These are phyloP conservation scores for Heliothis virescens DNA, from an alignment of 1,140 invertebrate genomes.

Conservation along the genomic window DNA sequence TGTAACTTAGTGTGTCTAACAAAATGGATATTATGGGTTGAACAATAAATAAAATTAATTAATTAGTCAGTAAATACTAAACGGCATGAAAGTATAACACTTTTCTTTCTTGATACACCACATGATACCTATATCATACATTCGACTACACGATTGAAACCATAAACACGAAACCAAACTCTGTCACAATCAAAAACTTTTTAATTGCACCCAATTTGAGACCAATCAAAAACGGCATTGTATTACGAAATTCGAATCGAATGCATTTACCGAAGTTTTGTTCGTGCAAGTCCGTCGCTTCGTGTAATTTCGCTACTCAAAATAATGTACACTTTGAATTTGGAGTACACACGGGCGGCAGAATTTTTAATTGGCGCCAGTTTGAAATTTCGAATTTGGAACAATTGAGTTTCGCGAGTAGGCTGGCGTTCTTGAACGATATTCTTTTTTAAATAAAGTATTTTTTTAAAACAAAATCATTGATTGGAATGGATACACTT, in stretches of 20 bases:
- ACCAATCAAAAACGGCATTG: constrained; percentile 70
- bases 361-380: constrained; percentile 29
- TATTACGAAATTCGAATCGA: constrained; percentile 65
- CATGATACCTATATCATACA: background rate
- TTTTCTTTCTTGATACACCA: no score
- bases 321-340: constrained; percentile 66
- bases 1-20: no score
- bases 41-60: no score
- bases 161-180: constrained; percentile 51
- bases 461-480: background rate
- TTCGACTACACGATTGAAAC: constrained; percentile 34
- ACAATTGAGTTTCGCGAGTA: constrained; percentile 15
- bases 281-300: constrained; percentile 59
- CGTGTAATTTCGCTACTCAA: constrained; percentile 61
- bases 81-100: no score
- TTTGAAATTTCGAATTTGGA: constrained; percentile 39
- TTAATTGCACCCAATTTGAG: constrained; percentile 73
- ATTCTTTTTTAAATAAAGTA: background rate
- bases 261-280: constrained; percentile 60
- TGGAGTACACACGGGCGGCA: constrained; percentile 59
- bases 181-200: constrained; percentile 67
- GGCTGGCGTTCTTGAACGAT: background rate
- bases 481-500: no score
- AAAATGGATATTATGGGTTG: no score
- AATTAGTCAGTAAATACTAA: no score